Evolutionary conservation across 1,140 invertebrate species (phyloP).

Genomic region (Bombus polaris): DNA sequence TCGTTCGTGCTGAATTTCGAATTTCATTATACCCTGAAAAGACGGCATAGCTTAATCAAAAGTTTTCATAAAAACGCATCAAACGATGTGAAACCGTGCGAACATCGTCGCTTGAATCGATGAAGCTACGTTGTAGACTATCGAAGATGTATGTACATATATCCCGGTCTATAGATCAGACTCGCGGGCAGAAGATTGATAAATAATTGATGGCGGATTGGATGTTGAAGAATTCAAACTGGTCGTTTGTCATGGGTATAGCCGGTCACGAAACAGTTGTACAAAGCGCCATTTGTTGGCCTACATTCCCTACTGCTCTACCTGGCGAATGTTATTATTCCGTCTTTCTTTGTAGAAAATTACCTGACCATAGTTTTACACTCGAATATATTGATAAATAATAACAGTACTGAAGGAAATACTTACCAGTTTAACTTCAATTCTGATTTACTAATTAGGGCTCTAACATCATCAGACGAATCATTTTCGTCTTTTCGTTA

Average conservation of each 20-base stretch:
- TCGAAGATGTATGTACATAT: background rate
- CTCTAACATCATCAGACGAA: too few relatives aligned
- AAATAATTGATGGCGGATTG: slow-evolving; percentile 63
- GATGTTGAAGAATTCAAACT: slow-evolving; percentile 66
- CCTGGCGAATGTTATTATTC: slow-evolving; percentile 20
- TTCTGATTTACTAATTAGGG: too few relatives aligned
- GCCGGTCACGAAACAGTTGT: slow-evolving; percentile 35
- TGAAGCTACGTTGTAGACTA: background rate
- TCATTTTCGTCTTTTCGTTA: too few relatives aligned
- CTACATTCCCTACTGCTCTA: slow-evolving; percentile 49
- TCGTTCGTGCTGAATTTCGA: too few relatives aligned
- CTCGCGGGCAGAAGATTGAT: slow-evolving; percentile 41
- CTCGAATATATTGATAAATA: too few relatives aligned
- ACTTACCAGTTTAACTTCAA: too few relatives aligned
- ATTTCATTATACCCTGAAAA: too few relatives aligned
- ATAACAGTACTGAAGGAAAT: too few relatives aligned
- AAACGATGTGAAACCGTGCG: background rate
- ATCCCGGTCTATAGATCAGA: slow-evolving; percentile 47
- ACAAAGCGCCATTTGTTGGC: slow-evolving; percentile 57
- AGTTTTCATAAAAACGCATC: too few relatives aligned
- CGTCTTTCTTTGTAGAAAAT: slow-evolving; percentile 34
- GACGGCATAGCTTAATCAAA: too few relatives aligned
- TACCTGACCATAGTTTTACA: background rate
- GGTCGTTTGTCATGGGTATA: slow-evolving; percentile 34
- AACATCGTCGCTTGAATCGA: background rate